Percentiles rank a stretch among this genome's conserved stretches.
Conservation (phyloP, 2,888 invertebrate species). For the Phania funesta region DNA sequence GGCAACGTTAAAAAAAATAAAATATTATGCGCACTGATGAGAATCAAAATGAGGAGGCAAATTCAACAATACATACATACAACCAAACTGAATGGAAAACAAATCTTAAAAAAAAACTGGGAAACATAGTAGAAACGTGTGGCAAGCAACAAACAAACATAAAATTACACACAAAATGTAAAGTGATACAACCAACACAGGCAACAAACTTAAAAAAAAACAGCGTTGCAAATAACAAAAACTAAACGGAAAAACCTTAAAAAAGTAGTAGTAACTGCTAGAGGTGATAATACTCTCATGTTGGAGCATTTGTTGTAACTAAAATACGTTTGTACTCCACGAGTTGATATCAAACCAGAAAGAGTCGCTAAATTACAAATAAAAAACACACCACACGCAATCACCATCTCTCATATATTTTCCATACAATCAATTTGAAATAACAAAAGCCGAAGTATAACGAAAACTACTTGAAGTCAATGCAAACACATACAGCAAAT, state of each 20-base stretch:
- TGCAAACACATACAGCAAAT: not conserved
- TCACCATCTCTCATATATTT: not conserved
- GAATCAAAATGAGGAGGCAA: slow-evolving; percentile 56
- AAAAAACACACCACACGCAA: not conserved
- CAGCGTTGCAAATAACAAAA: slow-evolving; percentile 25
- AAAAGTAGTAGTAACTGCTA: slow-evolving; percentile 1
- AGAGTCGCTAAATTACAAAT: slow-evolving; percentile 19
- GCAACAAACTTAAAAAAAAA: slow-evolving; percentile 11
- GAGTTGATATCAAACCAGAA: slow-evolving; percentile 23
- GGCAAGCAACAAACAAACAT: slow-evolving; percentile 45
- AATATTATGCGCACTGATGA: slow-evolving; percentile 58
- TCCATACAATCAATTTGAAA: not conserved
- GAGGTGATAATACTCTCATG: slow-evolving; percentile 1
- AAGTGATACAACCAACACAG: slow-evolving; percentile 5
- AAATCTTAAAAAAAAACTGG: not conserved
- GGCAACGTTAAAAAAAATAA: slow-evolving; percentile 23
- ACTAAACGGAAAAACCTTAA: not conserved
- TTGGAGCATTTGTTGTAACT: slow-evolving; percentile 5
- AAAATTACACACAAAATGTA: slow-evolving; percentile 9
- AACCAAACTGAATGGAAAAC: slow-evolving; percentile 15
- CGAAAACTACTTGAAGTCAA: slow-evolving; percentile 29
- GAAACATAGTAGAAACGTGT: slow-evolving; percentile 41
- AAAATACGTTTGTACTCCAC: not conserved
- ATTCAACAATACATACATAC: slow-evolving; percentile 38
- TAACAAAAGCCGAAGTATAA: slow-evolving; percentile 35